Conservation (phyloP, 2,797 vertebrate species). For the Galagoides demidoff region DNA sequence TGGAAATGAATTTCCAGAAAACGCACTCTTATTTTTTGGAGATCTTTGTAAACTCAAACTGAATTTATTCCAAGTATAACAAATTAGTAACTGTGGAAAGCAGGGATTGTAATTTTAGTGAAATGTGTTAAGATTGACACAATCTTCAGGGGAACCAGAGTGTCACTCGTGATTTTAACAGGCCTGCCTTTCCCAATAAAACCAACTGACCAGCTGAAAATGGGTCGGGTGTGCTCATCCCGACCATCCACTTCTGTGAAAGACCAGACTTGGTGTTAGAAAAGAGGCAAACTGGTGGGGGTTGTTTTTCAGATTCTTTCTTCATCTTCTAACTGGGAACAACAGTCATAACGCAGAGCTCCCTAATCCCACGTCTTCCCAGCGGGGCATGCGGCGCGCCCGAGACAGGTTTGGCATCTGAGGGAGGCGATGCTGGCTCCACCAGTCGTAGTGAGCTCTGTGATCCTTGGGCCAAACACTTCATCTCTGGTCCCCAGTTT, state of each 20-base stretch:
- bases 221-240: not conserved
- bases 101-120: not conserved
- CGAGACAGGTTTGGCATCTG: not conserved
- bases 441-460: not conserved
- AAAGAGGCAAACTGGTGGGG: not conserved
- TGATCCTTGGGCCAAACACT: not conserved
- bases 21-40: not conserved
- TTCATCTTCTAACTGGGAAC: not conserved
- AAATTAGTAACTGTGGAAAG: not conserved
- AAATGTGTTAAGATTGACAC: not conserved
- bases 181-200: not conserved
- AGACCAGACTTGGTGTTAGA: not conserved
- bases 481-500: not conserved
- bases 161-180: not conserved
- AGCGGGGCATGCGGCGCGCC: too few species aligned
- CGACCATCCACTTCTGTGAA: accelerated
- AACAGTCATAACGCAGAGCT: not conserved
- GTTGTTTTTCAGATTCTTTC: not conserved
- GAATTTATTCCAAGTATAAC: not conserved
- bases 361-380: not conserved
- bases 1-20: constrained; percentile 50
- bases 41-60: not conserved
- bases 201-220: not conserved
- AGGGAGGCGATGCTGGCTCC: not conserved
- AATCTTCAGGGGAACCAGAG: not conserved